Evolutionary conservation across 2,113 vertebrate genomes (phyloP).

Genomic region (Sebastes schlegelii): DNA sequence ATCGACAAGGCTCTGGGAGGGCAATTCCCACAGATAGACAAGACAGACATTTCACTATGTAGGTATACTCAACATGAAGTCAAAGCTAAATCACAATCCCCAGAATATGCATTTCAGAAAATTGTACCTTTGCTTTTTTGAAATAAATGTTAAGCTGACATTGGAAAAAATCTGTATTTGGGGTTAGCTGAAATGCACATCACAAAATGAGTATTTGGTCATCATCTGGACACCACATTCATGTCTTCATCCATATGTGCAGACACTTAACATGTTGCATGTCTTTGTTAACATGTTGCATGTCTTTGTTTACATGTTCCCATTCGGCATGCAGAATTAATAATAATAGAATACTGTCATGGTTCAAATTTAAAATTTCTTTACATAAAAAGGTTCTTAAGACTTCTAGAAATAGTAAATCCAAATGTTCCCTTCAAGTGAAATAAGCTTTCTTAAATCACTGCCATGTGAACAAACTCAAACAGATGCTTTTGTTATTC

Average conservation of each 20-base stretch:
- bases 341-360: background rate
- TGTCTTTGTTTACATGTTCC: background rate
- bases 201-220: background rate
- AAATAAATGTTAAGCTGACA: background rate
- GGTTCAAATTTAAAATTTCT: background rate
- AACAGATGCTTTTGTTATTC: conserved; percentile 57
- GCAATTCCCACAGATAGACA: conserved; percentile 45
- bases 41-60: conserved; percentile 12
- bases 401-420: background rate
- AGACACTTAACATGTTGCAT: background rate
- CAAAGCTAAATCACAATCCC: background rate
- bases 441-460: conserved; percentile 33
- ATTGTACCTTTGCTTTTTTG: no score
- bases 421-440: background rate
- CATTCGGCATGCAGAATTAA: background rate
- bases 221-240: background rate
- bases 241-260: background rate
- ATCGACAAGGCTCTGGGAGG: conserved; percentile 49
- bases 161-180: background rate
- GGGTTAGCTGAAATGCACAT: background rate
- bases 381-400: background rate
- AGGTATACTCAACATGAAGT: conserved; percentile 18
- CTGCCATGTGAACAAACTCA: conserved; percentile 49
- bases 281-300: background rate
- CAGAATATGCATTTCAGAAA: background rate